Base-by-base conservation (phyloP, 2,888 invertebrate genomes). In the Myathropa florea region DNA sequence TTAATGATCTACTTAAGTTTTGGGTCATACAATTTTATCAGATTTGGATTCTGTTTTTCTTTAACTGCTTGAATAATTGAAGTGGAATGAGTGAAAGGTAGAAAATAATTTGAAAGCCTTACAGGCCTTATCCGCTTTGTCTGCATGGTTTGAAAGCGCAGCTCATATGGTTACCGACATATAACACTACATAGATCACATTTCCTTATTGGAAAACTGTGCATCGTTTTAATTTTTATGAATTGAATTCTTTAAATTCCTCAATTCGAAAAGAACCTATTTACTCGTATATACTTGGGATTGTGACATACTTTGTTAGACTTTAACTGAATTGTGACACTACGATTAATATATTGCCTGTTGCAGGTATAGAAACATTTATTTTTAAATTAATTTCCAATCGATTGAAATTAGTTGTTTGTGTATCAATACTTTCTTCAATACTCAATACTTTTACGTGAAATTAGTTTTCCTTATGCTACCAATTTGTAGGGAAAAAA, bases 381-480 rank as follows among this genome's bases (percentile, higher is more conserved):
- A n/a, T n/a, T n/a, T n/a, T n/a, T n/a, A n/a, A n/a, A n/a, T n/a
- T n/a, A n/a, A n/a, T n/a, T n/a, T n/a, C n/a, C n/a, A n/a, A n/a
- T n/a, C n/a, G n/a, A n/a, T n/a, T n/a, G n/a, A n/a, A n/a, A n/a
- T n/a, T n/a, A n/a, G n/a, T n/a, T n/a, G n/a, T n/a, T n/a, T n/a
- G n/a, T n/a, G n/a, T n/a, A 12, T 33, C 12, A 33, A 12, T 33
- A 12, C 33, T 12, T 33, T 33, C 33, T 12, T 12, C 12, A 12
- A 12, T 30, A 33, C 18, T 33, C 24, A 61, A 24, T n/a, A n/a
- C n/a, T n/a, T n/a, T n/a, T n/a, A n/a, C n/a, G 46, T 63, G 59
- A 57, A 78, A 73, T 81, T 77, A 82, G n/a, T n/a, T n/a, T n/a
- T n/a, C n/a, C n/a, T n/a, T n/a, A n/a, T 73, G 26, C 81, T 73